phyloP scores from a whole-genome alignment of 1,140 invertebrate species.

The Centruroides vittatus region DNA sequence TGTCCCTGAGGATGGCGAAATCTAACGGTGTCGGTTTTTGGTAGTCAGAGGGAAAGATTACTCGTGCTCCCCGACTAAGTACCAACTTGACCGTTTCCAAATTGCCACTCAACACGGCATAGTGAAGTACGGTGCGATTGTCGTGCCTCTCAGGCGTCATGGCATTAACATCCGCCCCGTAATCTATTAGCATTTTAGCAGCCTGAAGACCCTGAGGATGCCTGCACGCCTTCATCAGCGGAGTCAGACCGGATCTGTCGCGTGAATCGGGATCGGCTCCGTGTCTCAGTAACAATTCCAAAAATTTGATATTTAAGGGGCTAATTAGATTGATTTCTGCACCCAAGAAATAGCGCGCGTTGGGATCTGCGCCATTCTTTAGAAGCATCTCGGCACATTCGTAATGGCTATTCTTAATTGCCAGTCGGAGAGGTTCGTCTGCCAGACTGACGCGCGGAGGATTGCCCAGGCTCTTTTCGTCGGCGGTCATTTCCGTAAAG shows the following conservation, averaged over 20 bases:
- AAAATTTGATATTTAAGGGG: conserved; percentile 54
- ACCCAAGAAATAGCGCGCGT: conserved; percentile 67
- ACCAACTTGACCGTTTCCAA: conserved; percentile 60
- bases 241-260: conserved; percentile 65
- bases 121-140: conserved; percentile 67
- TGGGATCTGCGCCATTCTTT: conserved; percentile 50
- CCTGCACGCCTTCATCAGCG: conserved; percentile 71
- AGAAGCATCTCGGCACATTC: conserved; percentile 46
- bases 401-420: conserved; percentile 71
- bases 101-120: conserved; percentile 68
- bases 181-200: conserved; percentile 55
- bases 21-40: conserved; percentile 70
- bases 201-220: conserved; percentile 60
- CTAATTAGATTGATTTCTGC: conserved; percentile 75
- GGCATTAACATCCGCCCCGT: conserved; percentile 66
- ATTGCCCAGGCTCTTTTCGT: conserved; percentile 17
- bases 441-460: conserved; percentile 22
- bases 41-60: conserved; percentile 47
- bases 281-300: conserved; percentile 64
- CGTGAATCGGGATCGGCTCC: conserved; percentile 74
- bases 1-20: conserved; percentile 62
- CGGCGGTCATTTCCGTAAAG: conserved; percentile 33
- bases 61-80: conserved; percentile 58
- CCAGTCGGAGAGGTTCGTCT: conserved; percentile 64
- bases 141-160: conserved; percentile 58